Conservation (phyloP, 2,888 invertebrate genomes). For the Brachycybe producta region DNA sequence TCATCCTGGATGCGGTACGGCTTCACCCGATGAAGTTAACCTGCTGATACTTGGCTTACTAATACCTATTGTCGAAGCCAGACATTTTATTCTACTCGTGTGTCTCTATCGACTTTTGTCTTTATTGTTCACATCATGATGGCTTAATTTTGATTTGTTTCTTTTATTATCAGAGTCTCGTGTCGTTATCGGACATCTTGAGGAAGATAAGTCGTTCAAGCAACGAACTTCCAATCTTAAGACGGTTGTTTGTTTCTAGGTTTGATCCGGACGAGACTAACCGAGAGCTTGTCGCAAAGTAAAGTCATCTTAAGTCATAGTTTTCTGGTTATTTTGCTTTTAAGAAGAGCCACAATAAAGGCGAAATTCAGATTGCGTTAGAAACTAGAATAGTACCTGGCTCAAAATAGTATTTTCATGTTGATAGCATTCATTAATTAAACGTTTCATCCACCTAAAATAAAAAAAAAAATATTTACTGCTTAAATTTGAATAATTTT, state of each 20-base stretch:
- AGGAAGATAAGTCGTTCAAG: no score
- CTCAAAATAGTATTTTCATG: no score
- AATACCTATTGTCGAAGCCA: conserved; percentile 51
- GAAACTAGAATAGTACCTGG: neutral
- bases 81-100: conserved; percentile 48
- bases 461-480: no score
- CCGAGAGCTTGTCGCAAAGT: conserved; percentile 38
- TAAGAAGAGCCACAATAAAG: neutral
- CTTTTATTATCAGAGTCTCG: neutral
- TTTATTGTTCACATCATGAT: no score
- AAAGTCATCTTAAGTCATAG: no score
- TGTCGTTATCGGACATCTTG: neutral
- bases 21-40: conserved; percentile 55
- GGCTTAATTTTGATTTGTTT: no score
- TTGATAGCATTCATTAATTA: no score
- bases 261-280: conserved; percentile 68
- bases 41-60: conserved; percentile 64
- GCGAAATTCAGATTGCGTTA: neutral
- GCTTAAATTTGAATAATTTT: no score
- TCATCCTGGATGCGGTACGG: conserved; percentile 46
- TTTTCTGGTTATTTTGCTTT: no score
- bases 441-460: no score
- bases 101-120: conserved; percentile 4
- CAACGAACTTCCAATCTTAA: conserved; percentile 42
- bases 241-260: conserved; percentile 67